Base-by-base conservation (phyloP, 2,113 vertebrate genomes). In the Centrocercus urophasianus region DNA sequence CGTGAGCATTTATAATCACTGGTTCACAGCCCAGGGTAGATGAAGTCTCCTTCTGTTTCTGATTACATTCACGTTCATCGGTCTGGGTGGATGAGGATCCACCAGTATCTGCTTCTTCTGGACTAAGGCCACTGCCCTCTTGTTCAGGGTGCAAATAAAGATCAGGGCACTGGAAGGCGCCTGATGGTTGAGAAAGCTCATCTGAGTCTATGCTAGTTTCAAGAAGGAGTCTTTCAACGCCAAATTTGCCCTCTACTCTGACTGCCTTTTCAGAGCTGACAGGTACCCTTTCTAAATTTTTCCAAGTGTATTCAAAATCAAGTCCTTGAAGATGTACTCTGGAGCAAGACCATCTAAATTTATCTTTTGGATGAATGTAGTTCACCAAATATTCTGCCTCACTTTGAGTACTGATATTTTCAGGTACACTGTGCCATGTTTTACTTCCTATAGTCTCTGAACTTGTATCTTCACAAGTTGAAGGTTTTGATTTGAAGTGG, bases 341-440 rank as follows among this genome's bases (percentile, higher is more conserved):
- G 47, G 97, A 97, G 50, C 87, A 95, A 1, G 97, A 96, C 88
- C 94, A 93, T 24, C 87, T 92, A 47, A 95, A 86, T 64, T 86
- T 96, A 57, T 91, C 85, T 66, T 61, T 19, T 9, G 72, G 64
- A 36, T 27, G 59, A 81, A 73, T 27, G 65, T 24, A 61, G n/a
- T 63, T 83, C 60, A 40, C 83, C 34, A 63, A 30, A 36, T 32
- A 24, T n/a, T 89, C 96, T 80, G 22, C 45, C 47, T 63, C 63
- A 8, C 66, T 76, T 36, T 88, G 82, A 43, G 81, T 63, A 81
- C 76, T 95, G 79, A 96, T 94, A 34, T 97, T 97, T 93, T 92
- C 97, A 81, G 97, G 97, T 42, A 89, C 43, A 10, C 97, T 98
- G 24, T 72, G 95, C 90, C 95, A 96, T 42, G 78, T 56, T 79